A percentile compares a stretch with the other conserved stretches of the same genome.
These are phyloP conservation scores for Caenorhabditis latens DNA, from an alignment of 1,140 invertebrate species.

Conservation along the genomic window DNA sequence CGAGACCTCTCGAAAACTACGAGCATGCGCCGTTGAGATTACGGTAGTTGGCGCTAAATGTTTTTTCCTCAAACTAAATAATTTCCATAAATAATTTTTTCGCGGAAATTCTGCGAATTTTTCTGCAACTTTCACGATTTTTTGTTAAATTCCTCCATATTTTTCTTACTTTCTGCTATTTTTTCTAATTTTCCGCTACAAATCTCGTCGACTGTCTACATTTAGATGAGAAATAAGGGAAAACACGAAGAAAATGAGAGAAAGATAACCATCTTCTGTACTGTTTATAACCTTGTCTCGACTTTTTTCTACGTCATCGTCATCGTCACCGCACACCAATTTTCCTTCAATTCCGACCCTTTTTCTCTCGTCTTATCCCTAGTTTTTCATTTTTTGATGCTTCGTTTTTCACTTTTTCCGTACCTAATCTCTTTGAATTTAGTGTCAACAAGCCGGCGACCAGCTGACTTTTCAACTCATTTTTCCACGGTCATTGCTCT, in stretches of 20 bases:
- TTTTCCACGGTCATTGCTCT: conserved; percentile 17
- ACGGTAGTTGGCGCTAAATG: no score
- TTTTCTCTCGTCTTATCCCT: neutral
- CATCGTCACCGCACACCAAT: neutral
- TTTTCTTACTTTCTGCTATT: neutral
- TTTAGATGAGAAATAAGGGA: no score
- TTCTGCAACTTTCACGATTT: neutral
- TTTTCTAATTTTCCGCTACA: neutral
- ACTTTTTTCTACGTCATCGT: neutral
- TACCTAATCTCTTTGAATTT: neutral
- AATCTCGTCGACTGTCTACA: no score
- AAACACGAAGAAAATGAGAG: neutral
- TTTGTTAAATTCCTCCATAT: neutral
- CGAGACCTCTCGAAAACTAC: no score
- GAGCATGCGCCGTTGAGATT: no score
- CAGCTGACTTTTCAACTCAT: conserved; percentile 36
- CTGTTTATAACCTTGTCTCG: neutral
- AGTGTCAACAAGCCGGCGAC: conserved; percentile 16
- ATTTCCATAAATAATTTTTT: no score
- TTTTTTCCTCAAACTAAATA: no score
- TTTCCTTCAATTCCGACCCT: neutral
- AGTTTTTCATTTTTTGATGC: neutral
- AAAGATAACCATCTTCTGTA: conserved; percentile 33
- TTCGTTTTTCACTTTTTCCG: neutral
- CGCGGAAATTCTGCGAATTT: neutral